These are phyloP conservation scores for Cataglyphis cursor DNA, from an alignment of 2,888 invertebrate species.

Conservation along the genomic window DNA sequence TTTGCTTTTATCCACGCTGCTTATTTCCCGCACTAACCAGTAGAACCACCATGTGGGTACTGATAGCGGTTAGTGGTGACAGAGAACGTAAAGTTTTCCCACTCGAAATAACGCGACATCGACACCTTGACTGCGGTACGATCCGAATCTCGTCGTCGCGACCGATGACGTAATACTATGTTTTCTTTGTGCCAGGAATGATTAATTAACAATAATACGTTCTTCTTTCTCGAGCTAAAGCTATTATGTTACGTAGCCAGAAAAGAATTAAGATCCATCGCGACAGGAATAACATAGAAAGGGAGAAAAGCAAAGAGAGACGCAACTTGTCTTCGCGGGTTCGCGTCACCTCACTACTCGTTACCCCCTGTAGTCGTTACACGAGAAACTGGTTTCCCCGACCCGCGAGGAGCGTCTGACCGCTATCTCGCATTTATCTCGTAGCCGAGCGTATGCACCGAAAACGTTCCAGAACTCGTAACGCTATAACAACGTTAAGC, in stretches of 20 bases:
- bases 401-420: slow-evolving; percentile 62
- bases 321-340: slow-evolving; percentile 65
- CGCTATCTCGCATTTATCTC: slow-evolving; percentile 78
- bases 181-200: not conserved
- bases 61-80: slow-evolving; percentile 26
- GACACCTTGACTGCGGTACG: not conserved
- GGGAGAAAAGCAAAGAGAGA: slow-evolving; percentile 55
- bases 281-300: slow-evolving; percentile 38
- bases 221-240: not conserved
- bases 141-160: not conserved
- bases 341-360: slow-evolving; percentile 65
- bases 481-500: slow-evolving; percentile 35
- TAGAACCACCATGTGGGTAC: slow-evolving; percentile 46
- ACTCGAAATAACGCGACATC: not conserved
- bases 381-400: slow-evolving; percentile 77
- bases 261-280: slow-evolving; percentile 11
- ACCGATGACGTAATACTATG: not conserved
- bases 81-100: slow-evolving; percentile 22
- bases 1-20: slow-evolving; percentile 21
- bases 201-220: not conserved
- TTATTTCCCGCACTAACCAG: slow-evolving; percentile 34
- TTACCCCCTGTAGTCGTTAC: slow-evolving; percentile 75
- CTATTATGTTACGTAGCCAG: not conserved
- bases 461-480: slow-evolving; percentile 52
- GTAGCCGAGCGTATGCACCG: slow-evolving; percentile 48